Evolutionary conservation across 2,113 vertebrate species (phyloP), one percentile per base, ranked within the genome.

Genomic region (Muntiacus muntjak): DNA sequence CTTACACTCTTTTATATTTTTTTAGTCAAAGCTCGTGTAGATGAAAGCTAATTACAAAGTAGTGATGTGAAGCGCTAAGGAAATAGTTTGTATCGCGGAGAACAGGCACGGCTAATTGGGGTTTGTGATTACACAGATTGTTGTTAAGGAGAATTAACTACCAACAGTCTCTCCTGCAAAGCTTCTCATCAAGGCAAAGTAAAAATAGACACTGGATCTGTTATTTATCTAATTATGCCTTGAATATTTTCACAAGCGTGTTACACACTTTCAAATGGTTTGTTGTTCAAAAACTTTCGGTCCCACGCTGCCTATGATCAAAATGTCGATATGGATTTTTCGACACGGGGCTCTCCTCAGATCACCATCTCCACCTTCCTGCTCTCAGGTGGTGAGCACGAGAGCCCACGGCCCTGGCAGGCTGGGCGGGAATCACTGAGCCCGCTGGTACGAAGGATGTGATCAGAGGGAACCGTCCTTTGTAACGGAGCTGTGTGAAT

Each of bases 21-120:
- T 99, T 99, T 99, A 99, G 99, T 99, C 99, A 99, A 99, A 99
- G 99, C 99, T 99, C 98, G 98, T 99, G 99, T 99, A 99, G 99
- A 99, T 99, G 99, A 99, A 99, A 99, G 99, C 99, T 99, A 99
- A 99, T 99, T 99, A 99, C 99, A 99, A 99, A 98, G 99, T 99
- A 99, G 99, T 99, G 99, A 99, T 99, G 98, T 99, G 99, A 99
- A 98, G 98, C 98, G 98, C 99, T 99, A 99, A 99, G 99, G 99
- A 99, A 99, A 99, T 99, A 99, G 99, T 99, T 99, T 99, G 99
- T 99, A 99, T 99, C 99, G 99, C 98, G 98, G 98, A 98, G 99
- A 99, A 99, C 99, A 99, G 99, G 98, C 99, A 98, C 98, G 98
- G 99, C 99, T 99, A 99, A 99, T 99, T 99, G 99, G 99, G 99